Evolutionary conservation across 1,140 invertebrate species (phyloP).

Genomic region (Penaeus japonicus): DNA sequence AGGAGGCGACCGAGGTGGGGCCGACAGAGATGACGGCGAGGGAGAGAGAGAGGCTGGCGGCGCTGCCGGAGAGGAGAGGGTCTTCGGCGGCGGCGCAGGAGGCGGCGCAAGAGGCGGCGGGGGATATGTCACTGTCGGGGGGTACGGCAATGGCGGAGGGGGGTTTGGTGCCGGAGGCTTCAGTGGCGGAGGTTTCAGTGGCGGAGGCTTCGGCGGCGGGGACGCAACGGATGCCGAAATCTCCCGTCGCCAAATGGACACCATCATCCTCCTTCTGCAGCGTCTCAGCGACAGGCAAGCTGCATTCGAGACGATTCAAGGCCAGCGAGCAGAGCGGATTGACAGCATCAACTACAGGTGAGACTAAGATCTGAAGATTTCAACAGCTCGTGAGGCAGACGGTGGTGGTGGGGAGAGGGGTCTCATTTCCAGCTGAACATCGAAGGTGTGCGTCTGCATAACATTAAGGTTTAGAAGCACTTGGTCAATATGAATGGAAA

Average conservation of each 20-base stretch:
- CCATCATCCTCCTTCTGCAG: conserved; percentile 58
- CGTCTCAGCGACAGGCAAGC: conserved; percentile 65
- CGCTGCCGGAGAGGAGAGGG: not conserved
- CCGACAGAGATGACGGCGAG: not conserved
- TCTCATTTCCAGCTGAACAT: too few species aligned
- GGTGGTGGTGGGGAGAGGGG: too few species aligned
- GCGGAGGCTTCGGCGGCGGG: not conserved
- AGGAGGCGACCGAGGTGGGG: not conserved
- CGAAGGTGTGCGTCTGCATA: too few species aligned
- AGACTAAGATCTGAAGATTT: conserved; percentile 52
- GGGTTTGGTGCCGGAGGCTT: not conserved
- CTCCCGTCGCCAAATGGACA: conserved; percentile 37
- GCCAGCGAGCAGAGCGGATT: conserved; percentile 64
- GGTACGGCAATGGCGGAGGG: not conserved
- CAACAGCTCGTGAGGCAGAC: not conserved
- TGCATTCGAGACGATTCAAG: conserved; percentile 64
- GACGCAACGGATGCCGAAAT: not conserved
- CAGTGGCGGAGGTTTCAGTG: not conserved
- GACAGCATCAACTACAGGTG: conserved; percentile 67
- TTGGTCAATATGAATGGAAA: too few species aligned
- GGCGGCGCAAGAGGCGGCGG: conserved; percentile 14
- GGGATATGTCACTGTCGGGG: conserved; percentile 9
- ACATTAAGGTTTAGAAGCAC: too few species aligned
- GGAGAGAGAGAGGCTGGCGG: not conserved
- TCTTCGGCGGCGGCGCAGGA: not conserved